phyloP scores from a whole-genome alignment of 2,113 vertebrate genomes.

The Cephalopholis sonnerati region DNA sequence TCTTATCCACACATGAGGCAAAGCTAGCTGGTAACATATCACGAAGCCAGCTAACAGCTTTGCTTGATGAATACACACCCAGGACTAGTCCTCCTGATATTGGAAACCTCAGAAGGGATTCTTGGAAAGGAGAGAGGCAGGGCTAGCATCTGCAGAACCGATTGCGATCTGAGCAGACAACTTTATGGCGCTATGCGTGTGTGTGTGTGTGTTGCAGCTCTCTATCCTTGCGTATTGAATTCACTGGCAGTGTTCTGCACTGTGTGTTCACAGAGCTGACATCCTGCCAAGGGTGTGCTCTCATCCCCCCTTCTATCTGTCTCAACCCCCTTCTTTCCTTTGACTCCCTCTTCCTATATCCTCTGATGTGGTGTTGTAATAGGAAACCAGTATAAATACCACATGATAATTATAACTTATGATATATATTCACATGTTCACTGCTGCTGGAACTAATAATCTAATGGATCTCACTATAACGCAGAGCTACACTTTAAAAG shows the following conservation, averaged over 20 bases:
- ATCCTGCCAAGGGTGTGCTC: conserved; percentile 74
- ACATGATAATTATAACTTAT: conserved; percentile 37
- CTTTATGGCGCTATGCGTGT: conserved; percentile 45
- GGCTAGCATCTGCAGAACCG: conserved; percentile 74
- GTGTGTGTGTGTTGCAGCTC: conserved; percentile 44
- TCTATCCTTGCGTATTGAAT: conserved; percentile 72
- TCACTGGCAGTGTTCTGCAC: conserved; percentile 65
- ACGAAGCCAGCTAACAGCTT: conserved; percentile 42
- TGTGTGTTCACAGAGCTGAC: conserved; percentile 71
- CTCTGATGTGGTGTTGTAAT: conserved; percentile 56
- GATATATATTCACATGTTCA: conserved; percentile 26
- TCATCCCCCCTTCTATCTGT: conserved; percentile 37
- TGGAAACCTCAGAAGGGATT: conserved; percentile 68
- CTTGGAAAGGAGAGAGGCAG: conserved; percentile 51
- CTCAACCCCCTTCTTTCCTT: conserved; percentile 59
- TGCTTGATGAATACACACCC: conserved; percentile 38
- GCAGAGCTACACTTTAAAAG: background rate
- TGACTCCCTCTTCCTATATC: conserved; percentile 48
- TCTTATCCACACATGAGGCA: conserved; percentile 33
- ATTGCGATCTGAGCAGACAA: conserved; percentile 69
- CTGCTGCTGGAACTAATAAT: conserved; percentile 21
- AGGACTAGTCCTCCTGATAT: conserved; percentile 50
- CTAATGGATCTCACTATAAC: background rate
- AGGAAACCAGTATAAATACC: conserved; percentile 43
- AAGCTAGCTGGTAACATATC: conserved; percentile 21